A percentile compares a stretch with the other conserved stretches of the same genome.
These are phyloP conservation scores for Hylaeus anthracinus DNA, from an alignment of 1,140 invertebrate species.

Conservation along the genomic window DNA sequence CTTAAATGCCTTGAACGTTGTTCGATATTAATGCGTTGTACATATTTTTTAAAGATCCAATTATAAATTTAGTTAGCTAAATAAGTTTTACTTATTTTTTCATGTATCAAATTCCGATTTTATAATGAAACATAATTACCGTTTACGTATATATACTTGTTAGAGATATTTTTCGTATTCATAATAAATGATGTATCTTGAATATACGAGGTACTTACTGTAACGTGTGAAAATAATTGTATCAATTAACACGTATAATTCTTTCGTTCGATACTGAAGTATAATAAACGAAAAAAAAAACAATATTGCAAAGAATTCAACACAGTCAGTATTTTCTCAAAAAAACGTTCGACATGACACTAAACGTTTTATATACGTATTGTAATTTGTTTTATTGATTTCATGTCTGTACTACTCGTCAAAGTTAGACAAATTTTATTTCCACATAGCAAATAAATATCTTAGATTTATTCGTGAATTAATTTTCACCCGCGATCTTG, in stretches of 20 bases:
- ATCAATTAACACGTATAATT: slow-evolving; percentile 1
- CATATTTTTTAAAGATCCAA: neutral
- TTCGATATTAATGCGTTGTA: slow-evolving; percentile 12
- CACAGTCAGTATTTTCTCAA: slow-evolving; percentile 4
- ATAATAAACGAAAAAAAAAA: slow-evolving; percentile 5
- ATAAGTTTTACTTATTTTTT: slow-evolving; percentile 10
- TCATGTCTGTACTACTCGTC: too few species aligned
- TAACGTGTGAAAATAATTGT: slow-evolving; percentile 10
- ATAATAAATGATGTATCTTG: slow-evolving; percentile 6
- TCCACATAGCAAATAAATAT: too few species aligned
- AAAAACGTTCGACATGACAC: too few species aligned
- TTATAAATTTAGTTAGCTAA: neutral
- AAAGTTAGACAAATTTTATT: too few species aligned
- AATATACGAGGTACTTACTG: slow-evolving; percentile 22
- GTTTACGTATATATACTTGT: neutral
- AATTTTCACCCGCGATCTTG: too few species aligned
- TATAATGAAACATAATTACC: neutral
- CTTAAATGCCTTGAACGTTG: slow-evolving; percentile 18
- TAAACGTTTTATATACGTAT: neutral
- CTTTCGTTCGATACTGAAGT: slow-evolving; percentile 3
- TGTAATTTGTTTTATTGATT: neutral
- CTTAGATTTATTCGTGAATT: too few species aligned
- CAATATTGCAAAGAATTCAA: neutral
- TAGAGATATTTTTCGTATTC: neutral
- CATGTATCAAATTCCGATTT: neutral